Conservation (phyloP, 1,140 invertebrate genomes). For the Sycobia sp. region DNA sequence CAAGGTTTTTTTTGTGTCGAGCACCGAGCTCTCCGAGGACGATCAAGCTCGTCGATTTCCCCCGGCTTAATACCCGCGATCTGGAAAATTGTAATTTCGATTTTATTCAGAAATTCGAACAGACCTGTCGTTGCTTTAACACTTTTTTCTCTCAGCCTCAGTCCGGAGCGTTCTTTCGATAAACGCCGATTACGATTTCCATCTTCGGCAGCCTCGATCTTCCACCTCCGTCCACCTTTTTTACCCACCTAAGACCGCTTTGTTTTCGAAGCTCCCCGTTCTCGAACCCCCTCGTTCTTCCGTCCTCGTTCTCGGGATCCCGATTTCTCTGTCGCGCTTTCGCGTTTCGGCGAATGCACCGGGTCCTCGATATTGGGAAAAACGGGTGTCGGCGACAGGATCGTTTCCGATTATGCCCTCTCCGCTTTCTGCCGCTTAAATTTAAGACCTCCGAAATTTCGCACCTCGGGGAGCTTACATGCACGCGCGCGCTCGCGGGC, state of each 20-base stretch:
- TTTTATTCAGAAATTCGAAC: constrained; percentile 8
- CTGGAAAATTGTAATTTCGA: not conserved
- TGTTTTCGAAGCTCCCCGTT: not conserved
- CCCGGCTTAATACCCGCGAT: not conserved
- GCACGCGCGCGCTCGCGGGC: not conserved
- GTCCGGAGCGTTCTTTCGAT: not conserved
- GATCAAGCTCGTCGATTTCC: not conserved
- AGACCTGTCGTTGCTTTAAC: not conserved
- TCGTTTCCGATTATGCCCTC: constrained; percentile 12
- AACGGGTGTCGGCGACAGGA: not conserved
- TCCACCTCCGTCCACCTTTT: not conserved
- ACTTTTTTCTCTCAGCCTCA: not conserved
- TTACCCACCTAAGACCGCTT: not conserved
- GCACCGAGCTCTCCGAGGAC: no score
- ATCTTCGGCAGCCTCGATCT: not conserved
- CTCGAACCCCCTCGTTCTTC: not conserved
- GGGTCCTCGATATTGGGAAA: constrained; percentile 8
- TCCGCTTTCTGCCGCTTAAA: constrained; percentile 18
- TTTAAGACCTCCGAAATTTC: constrained; percentile 19
- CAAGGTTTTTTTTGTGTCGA: no score
- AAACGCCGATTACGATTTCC: constrained; percentile 1
- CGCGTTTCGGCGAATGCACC: not conserved
- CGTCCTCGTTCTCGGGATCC: not conserved
- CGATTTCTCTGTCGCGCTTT: not conserved
- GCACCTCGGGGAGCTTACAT: not conserved